Evolutionary conservation across 2,113 vertebrate genomes (phyloP).

Genomic region (Isurus oxyrinchus): DNA sequence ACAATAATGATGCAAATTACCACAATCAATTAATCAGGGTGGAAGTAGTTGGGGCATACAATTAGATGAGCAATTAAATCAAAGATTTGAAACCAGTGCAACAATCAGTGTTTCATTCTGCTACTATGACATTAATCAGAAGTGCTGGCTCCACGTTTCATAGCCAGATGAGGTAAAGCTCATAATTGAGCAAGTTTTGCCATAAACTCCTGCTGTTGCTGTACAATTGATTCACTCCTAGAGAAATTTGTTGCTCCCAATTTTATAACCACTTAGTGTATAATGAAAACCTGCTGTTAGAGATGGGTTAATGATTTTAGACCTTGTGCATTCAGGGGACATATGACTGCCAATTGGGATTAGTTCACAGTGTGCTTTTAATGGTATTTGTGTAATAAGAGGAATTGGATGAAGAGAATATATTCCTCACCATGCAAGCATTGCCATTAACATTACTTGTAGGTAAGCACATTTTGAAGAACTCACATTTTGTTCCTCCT

Average conservation of each 20-base stretch:
- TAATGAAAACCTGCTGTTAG: conserved; percentile 30
- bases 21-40: neutral
- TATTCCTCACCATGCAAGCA: neutral
- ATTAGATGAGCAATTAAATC: conserved; percentile 22
- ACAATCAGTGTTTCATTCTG: neutral
- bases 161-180: neutral
- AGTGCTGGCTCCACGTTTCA: neutral
- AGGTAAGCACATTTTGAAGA: neutral
- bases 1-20: conserved; percentile 19
- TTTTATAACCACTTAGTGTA: conserved; percentile 17
- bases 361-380: conserved; percentile 6
- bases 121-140: neutral
- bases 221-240: neutral
- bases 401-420: conserved; percentile 28
- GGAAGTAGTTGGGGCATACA: conserved; percentile 1
- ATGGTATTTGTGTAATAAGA: conserved; percentile 25
- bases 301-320: conserved; percentile 32
- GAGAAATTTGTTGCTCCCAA: conserved; percentile 11
- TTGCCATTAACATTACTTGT: conserved; percentile 10
- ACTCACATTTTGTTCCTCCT: neutral
- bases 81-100: conserved; percentile 3
- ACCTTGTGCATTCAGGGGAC: neutral
- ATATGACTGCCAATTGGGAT: neutral
- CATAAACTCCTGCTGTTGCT: neutral
- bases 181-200: conserved; percentile 15